A percentile compares a stretch with the other conserved stretches of the same genome.
Evolutionary conservation across 2,113 vertebrate species (phyloP).

Genomic region (Oriolus oriolus): DNA sequence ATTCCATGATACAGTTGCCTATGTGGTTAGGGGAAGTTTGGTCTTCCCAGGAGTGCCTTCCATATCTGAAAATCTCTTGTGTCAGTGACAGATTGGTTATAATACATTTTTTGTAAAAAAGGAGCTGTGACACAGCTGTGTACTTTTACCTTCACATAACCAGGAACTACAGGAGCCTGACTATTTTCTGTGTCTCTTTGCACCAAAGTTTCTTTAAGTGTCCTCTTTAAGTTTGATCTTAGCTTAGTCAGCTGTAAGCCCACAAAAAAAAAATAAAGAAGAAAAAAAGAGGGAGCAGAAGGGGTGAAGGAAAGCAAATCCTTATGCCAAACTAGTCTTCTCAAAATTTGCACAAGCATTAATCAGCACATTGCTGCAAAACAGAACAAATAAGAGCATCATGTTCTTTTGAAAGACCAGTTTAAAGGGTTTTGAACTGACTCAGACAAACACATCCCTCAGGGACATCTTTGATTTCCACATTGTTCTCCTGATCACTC

Average conservation of each 20-base stretch:
- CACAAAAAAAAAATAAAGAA: neutral
- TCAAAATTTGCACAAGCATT: conserved; percentile 16
- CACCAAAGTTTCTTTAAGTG: neutral
- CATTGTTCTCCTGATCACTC: conserved; percentile 54
- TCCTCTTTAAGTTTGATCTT: neutral
- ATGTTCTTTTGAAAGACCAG: conserved; percentile 51
- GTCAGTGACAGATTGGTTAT: neutral
- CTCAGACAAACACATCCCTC: conserved; percentile 34
- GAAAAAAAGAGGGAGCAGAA: neutral
- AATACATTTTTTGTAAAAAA: neutral
- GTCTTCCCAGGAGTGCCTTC: neutral
- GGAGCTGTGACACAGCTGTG: neutral
- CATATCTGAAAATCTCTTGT: neutral
- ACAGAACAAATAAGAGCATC: conserved; percentile 44
- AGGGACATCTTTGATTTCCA: conserved; percentile 57
- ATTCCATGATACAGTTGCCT: neutral
- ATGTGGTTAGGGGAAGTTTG: neutral
- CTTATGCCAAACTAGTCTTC: neutral
- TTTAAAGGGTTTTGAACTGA: conserved; percentile 64
- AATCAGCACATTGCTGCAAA: conserved; percentile 15
- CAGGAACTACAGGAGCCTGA: neutral
- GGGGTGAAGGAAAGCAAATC: neutral
- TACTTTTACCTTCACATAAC: neutral
- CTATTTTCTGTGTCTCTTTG: neutral
- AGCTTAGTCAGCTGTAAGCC: neutral